Base-by-base conservation (phyloP, 2,888 invertebrate species). In the Iselma pallidipennis region DNA sequence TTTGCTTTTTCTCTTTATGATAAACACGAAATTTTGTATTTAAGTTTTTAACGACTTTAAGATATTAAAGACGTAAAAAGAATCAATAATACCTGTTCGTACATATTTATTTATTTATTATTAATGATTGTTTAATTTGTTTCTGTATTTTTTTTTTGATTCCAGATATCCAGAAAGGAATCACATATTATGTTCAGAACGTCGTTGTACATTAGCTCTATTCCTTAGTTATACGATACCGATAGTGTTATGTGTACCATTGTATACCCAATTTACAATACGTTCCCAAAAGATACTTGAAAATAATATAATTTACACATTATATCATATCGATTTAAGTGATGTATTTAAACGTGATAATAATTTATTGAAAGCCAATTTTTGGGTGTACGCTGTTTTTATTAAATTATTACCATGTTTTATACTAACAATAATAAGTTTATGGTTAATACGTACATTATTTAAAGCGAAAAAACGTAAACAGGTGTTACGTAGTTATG, bases 391-490 rank as follows among this genome's bases (percentile, higher is more conserved):
- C 76, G 90, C 89, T 0, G 91, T 93, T 1, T 84, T 92, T 26
- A 88, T 94, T 56, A 94, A 94, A 77, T 83, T 94, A 2, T 80
- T 94, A 0, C 94, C 94, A 0, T 94, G 94, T 77, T 82, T 87
- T 76, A 88, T 92, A 66, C 84, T 94, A 45, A 92, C 92, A 0
- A 83, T 90, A 48, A 90, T 91, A 62, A 90, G 88, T 73, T 80
- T 86, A 49, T 90, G 90, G 87, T 80, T 91, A 28, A 89, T 91
- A 66, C 81, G 86, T 71, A 92, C 92, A 0, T 80, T 93, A 2
- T 91, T 90, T 77, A 88, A 88, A 69, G 92, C 92, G 0, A 92
- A 92, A 70, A 86, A 87, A 42, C 85, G 92, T 37, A 90, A 91
- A 67, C 87, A 91, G 66, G 87, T 88, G 37, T 79, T 92, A 19